Base-by-base conservation (phyloP, 1,140 invertebrate genomes). In the Procambarus virginalis region DNA sequence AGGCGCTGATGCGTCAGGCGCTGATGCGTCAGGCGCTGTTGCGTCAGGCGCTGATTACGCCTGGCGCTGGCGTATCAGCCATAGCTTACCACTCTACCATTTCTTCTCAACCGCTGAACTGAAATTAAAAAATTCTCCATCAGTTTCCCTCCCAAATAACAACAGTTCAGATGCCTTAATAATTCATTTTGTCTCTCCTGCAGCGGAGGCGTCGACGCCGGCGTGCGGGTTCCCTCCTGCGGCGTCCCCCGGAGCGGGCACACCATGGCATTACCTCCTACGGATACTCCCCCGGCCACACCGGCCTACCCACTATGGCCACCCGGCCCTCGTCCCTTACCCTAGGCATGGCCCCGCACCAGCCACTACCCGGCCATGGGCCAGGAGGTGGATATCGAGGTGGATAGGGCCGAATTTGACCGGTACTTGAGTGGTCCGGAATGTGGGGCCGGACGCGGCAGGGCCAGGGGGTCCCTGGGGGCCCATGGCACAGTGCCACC, bases 331-430 rank as follows among this genome's bases (percentile, higher is more conserved):
- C 9, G 60, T 79, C 58, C 34, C 60, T 9, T 84, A 89, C 73
- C 81, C 34, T 2, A 48, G 79, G 17, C 70, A 48, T 80, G 68
- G 68, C 86, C 86, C 12, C 86, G 76, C 22, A 80, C 83, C 68
- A 58, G 87, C 73, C 87, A 89, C 58, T 89, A 89, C 81, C 75
- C 70, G 22, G 22, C 49, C 14, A 64, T 76, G 70, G n/a, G n/a
- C n/a, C n/a, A n/a, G n/a, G 87, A 89, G 20, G 87, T 89, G 22
- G 87, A 89, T 81, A 70, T 89, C 48, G 87, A 89, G 5, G 87
- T 89, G 51, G 81, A 89, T 75, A n/a, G 80, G 22, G 81, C 80
- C 20, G 87, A 89, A 75, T 89, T 89, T 49, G 87, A 89, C 58
- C 81, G 87, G 17, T 89, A 89, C 70, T 68, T 89, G 81, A 89